Evolutionary conservation across 2,888 invertebrate genomes (phyloP).

Genomic region (Drosophila paramelanica): DNA sequence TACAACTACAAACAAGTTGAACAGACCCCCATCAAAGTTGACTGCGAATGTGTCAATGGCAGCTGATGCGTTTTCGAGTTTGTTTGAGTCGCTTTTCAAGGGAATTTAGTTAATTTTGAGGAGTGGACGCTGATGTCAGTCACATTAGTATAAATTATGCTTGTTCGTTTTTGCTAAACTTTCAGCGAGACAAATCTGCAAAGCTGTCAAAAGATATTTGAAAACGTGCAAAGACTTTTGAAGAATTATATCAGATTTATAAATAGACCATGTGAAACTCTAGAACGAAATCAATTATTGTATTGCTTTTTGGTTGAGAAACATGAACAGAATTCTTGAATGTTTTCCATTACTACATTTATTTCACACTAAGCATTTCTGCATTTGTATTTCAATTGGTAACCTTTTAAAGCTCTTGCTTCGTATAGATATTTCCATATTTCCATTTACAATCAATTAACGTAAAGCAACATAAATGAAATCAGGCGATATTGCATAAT

Average conservation of each 20-base stretch:
- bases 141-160: not conserved
- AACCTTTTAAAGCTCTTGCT: slow-evolving; percentile 35
- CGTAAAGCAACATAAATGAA: not conserved
- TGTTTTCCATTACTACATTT: slow-evolving; percentile 12
- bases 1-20: not conserved
- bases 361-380: slow-evolving; percentile 27
- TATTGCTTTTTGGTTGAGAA: not conserved
- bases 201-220: not conserved
- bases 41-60: slow-evolving; percentile 28
- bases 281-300: not conserved
- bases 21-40: slow-evolving; percentile 25
- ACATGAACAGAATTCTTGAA: not conserved
- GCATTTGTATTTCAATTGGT: slow-evolving; percentile 26
- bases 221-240: not conserved
- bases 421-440: slow-evolving; percentile 25
- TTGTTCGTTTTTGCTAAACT: too few species aligned
- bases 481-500: slow-evolving; percentile 14
- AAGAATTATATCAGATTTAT: not conserved
- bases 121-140: slow-evolving; percentile 34
- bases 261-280: not conserved
- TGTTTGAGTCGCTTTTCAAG: not conserved
- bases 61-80: slow-evolving; percentile 18
- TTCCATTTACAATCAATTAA: slow-evolving; percentile 26
- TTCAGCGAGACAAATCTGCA: not conserved
- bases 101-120: slow-evolving; percentile 10